Conservation (phyloP, 2,888 invertebrate genomes). For the Hydraecia micacea region DNA sequence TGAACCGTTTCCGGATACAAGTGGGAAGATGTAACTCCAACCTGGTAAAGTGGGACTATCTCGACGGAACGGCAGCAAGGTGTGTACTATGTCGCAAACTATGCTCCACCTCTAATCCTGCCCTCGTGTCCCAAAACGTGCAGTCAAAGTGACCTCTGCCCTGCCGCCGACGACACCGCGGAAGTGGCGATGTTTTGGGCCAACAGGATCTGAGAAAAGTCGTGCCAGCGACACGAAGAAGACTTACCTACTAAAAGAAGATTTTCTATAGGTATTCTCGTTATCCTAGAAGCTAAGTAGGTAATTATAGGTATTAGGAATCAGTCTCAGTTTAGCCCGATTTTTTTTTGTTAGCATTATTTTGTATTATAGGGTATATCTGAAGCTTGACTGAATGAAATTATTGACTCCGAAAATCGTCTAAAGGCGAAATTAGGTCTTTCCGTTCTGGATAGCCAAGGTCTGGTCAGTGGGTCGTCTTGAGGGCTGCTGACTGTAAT, state of each 20-base stretch:
- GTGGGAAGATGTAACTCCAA: too few relatives aligned
- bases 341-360: neutral
- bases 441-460: neutral
- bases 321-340: neutral
- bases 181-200: neutral
- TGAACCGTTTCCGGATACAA: neutral
- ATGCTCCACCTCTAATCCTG: neutral
- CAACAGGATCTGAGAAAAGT: neutral
- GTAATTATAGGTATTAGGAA: neutral
- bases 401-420: neutral
- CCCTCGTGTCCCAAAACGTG: neutral
- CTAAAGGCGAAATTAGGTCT: neutral
- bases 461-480: neutral
- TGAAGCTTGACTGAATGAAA: neutral
- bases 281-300: neutral
- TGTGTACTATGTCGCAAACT: neutral
- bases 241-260: neutral
- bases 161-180: neutral
- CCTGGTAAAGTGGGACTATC: neutral
- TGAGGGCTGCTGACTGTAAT: too few relatives aligned
- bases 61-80: too few relatives aligned
- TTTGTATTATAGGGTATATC: too few relatives aligned
- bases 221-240: neutral
- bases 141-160: neutral
- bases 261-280: neutral